Evolutionary conservation across 2,797 vertebrate species (phyloP), one percentile per base, ranked within the genome.

Genomic region (Phyllotis vaccarum): DNA sequence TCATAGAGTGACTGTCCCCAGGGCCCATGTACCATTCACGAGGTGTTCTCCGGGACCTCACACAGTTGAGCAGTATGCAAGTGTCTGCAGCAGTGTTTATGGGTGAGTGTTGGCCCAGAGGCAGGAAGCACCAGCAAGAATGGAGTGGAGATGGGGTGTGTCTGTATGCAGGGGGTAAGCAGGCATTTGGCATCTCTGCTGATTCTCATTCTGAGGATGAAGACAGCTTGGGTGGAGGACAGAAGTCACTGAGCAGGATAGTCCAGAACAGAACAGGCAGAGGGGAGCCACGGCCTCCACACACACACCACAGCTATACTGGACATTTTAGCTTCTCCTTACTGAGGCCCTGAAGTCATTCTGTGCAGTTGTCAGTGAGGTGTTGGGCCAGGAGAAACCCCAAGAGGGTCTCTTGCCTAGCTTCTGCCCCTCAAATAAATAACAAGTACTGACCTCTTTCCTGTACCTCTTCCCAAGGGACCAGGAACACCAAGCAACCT

Each of bases 381-480:
- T 7, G 1, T 22, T 27, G 24, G 76, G 34, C 79, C 6, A 2
- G 52, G 81, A 88, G 66, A 66, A 11, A 43, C n/a, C 60, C 43
- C 11, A 11, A 17, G 22, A 76, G 43, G 80, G 5, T 46, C 83
- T 58, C n/a, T 86, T 29, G 1, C 24, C 43, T 80, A 56, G 16
- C 79, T 58, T 68, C 49, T 81, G n/a, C 11, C n/a, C 14, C 1
- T 56, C 17, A 13, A 29, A 52, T 6, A 8, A 34, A 27, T n/a
- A 11, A 27, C 9, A 13, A 34, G 3, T 0, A 0, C 0, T 10
- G 58, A 37, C 22, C 40, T 60, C 19, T 80, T 52, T 82, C 21
- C 2, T 16, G 34, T 0, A 1, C 5, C 14, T n/a, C 78, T n/a
- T 9, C 46, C 74, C 13, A 2, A 37, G 21, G 78, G n/a, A 10